Evolutionary conservation across 1,140 invertebrate genomes (phyloP).

Genomic region (Druon quercuslanigerum): DNA sequence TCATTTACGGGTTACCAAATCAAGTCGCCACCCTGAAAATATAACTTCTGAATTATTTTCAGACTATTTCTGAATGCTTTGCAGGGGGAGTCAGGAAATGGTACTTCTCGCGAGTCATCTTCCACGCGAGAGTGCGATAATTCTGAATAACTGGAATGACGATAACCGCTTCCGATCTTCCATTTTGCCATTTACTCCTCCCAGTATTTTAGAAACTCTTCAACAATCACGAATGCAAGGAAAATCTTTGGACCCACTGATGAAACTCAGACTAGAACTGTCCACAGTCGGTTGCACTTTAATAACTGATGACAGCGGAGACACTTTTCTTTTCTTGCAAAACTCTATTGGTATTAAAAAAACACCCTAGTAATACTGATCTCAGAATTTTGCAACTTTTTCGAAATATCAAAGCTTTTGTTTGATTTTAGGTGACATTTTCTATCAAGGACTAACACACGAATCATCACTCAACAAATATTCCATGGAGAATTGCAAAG

Average conservation of each 20-base stretch:
- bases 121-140: slow-evolving; percentile 59
- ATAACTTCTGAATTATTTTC: neutral
- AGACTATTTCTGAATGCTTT: slow-evolving; percentile 32
- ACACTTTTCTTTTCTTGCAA: slow-evolving; percentile 62
- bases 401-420: neutral
- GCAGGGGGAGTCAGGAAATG: slow-evolving; percentile 62
- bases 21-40: neutral
- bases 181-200: slow-evolving; percentile 62
- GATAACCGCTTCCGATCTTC: slow-evolving; percentile 58
- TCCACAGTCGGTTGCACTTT: slow-evolving; percentile 63
- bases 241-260: slow-evolving; percentile 65
- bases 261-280: slow-evolving; percentile 62
- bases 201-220: slow-evolving; percentile 62
- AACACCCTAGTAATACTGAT: slow-evolving; percentile 17
- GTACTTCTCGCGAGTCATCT: slow-evolving; percentile 64
- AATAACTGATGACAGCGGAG: slow-evolving; percentile 43
- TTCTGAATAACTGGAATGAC: slow-evolving; percentile 67
- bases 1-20: too few relatives aligned
- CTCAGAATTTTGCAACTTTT: slow-evolving; percentile 28
- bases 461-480: slow-evolving; percentile 51
- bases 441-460: slow-evolving; percentile 69
- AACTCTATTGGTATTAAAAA: slow-evolving; percentile 67
- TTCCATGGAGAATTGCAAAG: slow-evolving; percentile 58
- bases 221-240: slow-evolving; percentile 58
- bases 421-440: slow-evolving; percentile 64